Evolutionary conservation across 2,888 invertebrate genomes (phyloP).

Genomic region (Epinotia bilunana): DNA sequence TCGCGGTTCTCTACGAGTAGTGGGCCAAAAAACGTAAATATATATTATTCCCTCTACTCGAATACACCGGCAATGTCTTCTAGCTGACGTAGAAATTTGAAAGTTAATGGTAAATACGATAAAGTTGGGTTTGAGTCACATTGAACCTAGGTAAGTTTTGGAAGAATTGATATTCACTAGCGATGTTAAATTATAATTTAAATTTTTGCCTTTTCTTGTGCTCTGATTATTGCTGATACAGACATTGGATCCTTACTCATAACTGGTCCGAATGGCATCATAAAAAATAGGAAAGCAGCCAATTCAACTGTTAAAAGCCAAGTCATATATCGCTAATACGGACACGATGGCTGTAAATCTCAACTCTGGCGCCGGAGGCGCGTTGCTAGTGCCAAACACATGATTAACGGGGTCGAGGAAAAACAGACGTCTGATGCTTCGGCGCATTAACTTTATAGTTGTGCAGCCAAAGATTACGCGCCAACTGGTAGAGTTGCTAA

Average conservation of each 20-base stretch:
- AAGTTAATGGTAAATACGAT: not conserved
- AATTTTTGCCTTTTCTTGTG: no score
- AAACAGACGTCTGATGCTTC: slow-evolving; percentile 18
- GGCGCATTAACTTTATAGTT: slow-evolving; percentile 7
- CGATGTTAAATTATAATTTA: no score
- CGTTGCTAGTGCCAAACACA: slow-evolving; percentile 28
- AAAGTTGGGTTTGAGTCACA: not conserved
- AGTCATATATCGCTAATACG: slow-evolving; percentile 21
- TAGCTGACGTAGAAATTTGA: not conserved
- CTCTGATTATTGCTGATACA: no score
- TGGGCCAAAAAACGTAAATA: slow-evolving; percentile 27
- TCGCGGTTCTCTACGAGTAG: not conserved
- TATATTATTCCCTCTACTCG: slow-evolving; percentile 21
- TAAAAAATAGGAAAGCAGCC: not conserved
- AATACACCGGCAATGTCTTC: not conserved
- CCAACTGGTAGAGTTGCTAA: no score
- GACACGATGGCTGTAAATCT: not conserved
- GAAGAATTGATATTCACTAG: no score
- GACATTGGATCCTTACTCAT: no score
- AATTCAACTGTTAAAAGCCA: slow-evolving; percentile 1
- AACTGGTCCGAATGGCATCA: no score
- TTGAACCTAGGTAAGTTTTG: no score
- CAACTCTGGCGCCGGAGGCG: slow-evolving; percentile 15
- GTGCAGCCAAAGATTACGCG: not conserved
- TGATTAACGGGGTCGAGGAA: slow-evolving; percentile 31